These are phyloP conservation scores for Xanthorhoe designata DNA, from an alignment of 2,888 invertebrate genomes.

Conservation along the genomic window DNA sequence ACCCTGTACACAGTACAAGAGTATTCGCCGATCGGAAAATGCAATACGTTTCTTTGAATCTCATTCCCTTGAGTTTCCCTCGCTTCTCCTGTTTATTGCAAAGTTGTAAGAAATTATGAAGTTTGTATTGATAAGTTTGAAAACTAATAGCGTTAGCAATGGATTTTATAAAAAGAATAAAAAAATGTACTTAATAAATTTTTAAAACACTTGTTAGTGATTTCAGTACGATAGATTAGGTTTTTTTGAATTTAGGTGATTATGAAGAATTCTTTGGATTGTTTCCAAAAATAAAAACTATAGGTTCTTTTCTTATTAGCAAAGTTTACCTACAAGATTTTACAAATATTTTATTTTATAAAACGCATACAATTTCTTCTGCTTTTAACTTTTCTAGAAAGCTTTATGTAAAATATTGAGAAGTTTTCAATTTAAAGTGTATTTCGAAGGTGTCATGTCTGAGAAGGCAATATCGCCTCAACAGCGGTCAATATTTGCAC, in stretches of 20 bases:
- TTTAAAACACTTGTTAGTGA: no score
- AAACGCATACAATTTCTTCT: no score
- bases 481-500: slow-evolving; percentile 41
- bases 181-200: not conserved
- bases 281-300: not conserved
- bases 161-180: not conserved
- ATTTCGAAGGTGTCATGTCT: slow-evolving; percentile 18
- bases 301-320: no score
- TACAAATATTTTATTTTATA: no score
- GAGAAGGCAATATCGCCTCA: slow-evolving; percentile 35
- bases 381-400: not conserved
- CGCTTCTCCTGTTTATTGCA: slow-evolving; percentile 18
- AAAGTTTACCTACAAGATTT: not conserved
- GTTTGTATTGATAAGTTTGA: slow-evolving; percentile 6
- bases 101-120: slow-evolving; percentile 17
- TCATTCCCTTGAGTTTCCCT: slow-evolving; percentile 37
- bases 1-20: slow-evolving; percentile 7
- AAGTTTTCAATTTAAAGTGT: slow-evolving; percentile 14
- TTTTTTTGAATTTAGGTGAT: no score
- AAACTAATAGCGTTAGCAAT: slow-evolving; percentile 1
- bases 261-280: no score
- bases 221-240: no score
- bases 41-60: slow-evolving; percentile 36
- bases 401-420: slow-evolving; percentile 1
- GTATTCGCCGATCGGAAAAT: slow-evolving; percentile 27